phyloP scores from a whole-genome alignment of 30 jellyfish, hydroid and myxozoan species.

The Cassiopea andromeda region DNA sequence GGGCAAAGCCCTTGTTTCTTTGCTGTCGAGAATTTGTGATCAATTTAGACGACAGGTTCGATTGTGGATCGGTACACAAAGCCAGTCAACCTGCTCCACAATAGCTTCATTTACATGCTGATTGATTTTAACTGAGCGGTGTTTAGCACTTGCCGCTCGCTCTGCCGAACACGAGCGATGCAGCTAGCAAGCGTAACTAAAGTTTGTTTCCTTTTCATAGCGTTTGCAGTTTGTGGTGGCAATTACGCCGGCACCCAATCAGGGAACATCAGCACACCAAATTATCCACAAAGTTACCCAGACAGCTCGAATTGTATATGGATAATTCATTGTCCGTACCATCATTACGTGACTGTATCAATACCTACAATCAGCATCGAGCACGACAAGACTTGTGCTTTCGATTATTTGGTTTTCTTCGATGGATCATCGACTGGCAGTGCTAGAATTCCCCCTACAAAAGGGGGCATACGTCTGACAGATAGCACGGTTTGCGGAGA shows the following conservation, averaged over 20 bases:
- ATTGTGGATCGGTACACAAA: slow-evolving; percentile 4
- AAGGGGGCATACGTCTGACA: slow-evolving; percentile 12
- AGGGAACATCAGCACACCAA: slow-evolving; percentile 73
- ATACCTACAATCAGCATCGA: slow-evolving; percentile 50
- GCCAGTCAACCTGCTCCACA: slow-evolving; percentile 33
- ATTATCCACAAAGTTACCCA: slow-evolving; percentile 61
- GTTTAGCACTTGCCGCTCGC: slow-evolving; percentile 31
- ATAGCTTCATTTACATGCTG: slow-evolving; percentile 18
- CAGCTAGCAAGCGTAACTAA: background rate
- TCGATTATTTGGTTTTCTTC: slow-evolving; percentile 51
- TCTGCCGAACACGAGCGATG: slow-evolving; percentile 5
- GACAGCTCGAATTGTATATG: slow-evolving; percentile 69
- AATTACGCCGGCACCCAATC: slow-evolving; percentile 57
- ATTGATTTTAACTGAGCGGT: background rate
- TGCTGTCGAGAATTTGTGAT: background rate
- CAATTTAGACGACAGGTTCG: slow-evolving; percentile 19
- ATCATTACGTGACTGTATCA: slow-evolving; percentile 43
- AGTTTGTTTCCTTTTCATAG: slow-evolving; percentile 28
- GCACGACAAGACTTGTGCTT: slow-evolving; percentile 66
- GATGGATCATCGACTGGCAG: slow-evolving; percentile 54
- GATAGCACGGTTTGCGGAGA: slow-evolving; percentile 59
- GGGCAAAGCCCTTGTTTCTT: background rate
- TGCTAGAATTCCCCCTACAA: slow-evolving; percentile 9
- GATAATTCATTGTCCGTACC: slow-evolving; percentile 67
- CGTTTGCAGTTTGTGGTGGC: slow-evolving; percentile 79